Conservation (phyloP, 2,113 vertebrate genomes). For the Camelus bactrianus region DNA sequence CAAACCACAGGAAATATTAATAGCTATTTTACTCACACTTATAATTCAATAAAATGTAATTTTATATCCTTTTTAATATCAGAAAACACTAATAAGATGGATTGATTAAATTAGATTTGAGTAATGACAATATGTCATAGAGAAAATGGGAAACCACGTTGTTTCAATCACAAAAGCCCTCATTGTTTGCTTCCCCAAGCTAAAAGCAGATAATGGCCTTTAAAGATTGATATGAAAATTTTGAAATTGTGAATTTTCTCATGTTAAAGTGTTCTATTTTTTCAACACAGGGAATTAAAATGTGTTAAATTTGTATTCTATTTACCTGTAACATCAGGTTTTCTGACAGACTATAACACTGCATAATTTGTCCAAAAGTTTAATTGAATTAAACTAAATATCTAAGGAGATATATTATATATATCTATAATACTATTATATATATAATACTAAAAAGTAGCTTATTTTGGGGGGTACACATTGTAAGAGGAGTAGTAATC, state of each 20-base stretch:
- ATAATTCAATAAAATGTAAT: slow-evolving; percentile 45
- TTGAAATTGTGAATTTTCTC: slow-evolving; percentile 51
- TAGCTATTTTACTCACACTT: too few relatives aligned
- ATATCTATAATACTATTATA: too few relatives aligned
- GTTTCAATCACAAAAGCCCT: slow-evolving; percentile 67
- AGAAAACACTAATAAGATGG: slow-evolving; percentile 77
- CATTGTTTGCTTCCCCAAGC: slow-evolving; percentile 72
- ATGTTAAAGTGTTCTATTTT: slow-evolving; percentile 56
- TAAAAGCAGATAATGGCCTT: background rate
- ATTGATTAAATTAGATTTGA: slow-evolving; percentile 70
- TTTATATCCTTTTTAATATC: slow-evolving; percentile 72
- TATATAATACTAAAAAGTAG: background rate
- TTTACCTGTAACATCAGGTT: background rate
- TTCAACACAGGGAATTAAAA: slow-evolving; percentile 52
- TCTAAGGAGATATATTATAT: background rate
- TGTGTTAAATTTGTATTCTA: slow-evolving; percentile 42
- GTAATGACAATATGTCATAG: slow-evolving; percentile 76
- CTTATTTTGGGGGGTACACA: background rate
- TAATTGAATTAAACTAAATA: slow-evolving; percentile 57
- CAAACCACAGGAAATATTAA: too few relatives aligned
- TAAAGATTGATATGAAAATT: slow-evolving; percentile 69
- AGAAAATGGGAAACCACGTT: slow-evolving; percentile 75
- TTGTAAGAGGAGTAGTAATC: background rate
- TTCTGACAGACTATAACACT: background rate
- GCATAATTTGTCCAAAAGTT: slow-evolving; percentile 61